Evolutionary conservation across 2,113 vertebrate species (phyloP).

Genomic region (Amphiprion percula): DNA sequence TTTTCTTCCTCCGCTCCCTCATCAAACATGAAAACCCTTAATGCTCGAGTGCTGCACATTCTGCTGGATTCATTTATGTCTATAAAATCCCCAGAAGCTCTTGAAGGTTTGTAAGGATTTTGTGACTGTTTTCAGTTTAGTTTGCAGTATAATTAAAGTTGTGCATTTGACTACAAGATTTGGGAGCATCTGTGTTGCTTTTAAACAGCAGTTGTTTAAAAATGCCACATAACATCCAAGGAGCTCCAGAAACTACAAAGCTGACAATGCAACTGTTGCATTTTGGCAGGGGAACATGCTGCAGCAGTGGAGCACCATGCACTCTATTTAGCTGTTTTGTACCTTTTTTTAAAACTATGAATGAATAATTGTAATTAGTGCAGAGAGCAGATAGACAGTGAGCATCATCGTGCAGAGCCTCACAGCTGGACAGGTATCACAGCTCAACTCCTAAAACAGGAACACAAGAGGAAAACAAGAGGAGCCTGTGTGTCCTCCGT

Average conservation of each 20-base stretch:
- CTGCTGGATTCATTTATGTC: too few species aligned
- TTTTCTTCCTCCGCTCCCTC: not conserved
- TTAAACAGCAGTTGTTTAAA: constrained; percentile 4
- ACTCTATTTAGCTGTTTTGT: not conserved
- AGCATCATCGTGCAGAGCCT: constrained; percentile 52
- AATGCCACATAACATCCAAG: not conserved
- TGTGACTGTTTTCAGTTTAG: too few species aligned
- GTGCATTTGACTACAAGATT: too few species aligned
- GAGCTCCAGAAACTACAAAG: not conserved
- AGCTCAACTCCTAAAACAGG: constrained; percentile 23
- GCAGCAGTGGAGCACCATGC: not conserved
- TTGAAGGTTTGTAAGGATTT: too few species aligned
- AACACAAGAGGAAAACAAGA: constrained; percentile 24
- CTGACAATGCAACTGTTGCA: not conserved
- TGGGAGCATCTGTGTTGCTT: not conserved
- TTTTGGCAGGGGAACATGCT: too few species aligned
- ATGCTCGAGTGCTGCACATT: not conserved
- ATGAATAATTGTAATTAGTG: constrained; percentile 54
- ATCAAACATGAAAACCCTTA: not conserved
- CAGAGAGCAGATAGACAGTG: constrained; percentile 64
- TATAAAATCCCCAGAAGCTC: too few species aligned
- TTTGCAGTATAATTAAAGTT: too few species aligned
- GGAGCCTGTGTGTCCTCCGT: constrained; percentile 24
- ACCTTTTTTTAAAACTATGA: too few species aligned
- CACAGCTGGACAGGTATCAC: constrained; percentile 42